Evolutionary conservation across 2,113 vertebrate species (phyloP).

Genomic region (Clupea harengus): DNA sequence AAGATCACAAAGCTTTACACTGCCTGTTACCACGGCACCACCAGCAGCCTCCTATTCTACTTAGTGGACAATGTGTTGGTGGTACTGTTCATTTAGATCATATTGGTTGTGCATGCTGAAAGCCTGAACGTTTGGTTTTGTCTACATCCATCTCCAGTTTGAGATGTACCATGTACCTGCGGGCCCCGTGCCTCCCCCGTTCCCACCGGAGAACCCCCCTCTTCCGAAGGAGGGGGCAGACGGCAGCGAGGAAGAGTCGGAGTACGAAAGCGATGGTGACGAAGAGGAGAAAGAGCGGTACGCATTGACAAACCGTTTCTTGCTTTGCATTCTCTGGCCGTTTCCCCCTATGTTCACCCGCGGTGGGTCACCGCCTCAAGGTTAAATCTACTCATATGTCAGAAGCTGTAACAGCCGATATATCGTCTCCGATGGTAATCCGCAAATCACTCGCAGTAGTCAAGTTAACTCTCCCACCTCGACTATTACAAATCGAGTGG

Average conservation of each 20-base stretch:
- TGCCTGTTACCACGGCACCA: too few species aligned
- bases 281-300: slow-evolving; percentile 92
- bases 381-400: not conserved
- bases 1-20: too few species aligned
- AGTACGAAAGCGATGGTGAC: slow-evolving; percentile 91
- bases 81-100: not conserved
- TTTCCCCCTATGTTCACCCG: not conserved
- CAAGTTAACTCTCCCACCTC: not conserved
- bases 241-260: slow-evolving; percentile 81
- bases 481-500: not conserved
- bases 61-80: too few species aligned
- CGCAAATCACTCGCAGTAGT: not conserved
- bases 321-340: not conserved
- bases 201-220: slow-evolving; percentile 87
- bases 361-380: not conserved
- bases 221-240: slow-evolving; percentile 83
- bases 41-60: too few species aligned
- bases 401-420: not conserved
- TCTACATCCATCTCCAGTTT: slow-evolving; percentile 65
- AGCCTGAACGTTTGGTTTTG: not conserved
- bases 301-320: not conserved
- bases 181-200: slow-evolving; percentile 76
- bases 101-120: not conserved
- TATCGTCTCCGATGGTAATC: not conserved
- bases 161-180: slow-evolving; percentile 74